A percentile compares a stretch with the other conserved stretches of the same genome.
These are phyloP conservation scores for Sigmodon hispidus DNA, from an alignment of 2,113 vertebrate genomes.

Conservation along the genomic window DNA sequence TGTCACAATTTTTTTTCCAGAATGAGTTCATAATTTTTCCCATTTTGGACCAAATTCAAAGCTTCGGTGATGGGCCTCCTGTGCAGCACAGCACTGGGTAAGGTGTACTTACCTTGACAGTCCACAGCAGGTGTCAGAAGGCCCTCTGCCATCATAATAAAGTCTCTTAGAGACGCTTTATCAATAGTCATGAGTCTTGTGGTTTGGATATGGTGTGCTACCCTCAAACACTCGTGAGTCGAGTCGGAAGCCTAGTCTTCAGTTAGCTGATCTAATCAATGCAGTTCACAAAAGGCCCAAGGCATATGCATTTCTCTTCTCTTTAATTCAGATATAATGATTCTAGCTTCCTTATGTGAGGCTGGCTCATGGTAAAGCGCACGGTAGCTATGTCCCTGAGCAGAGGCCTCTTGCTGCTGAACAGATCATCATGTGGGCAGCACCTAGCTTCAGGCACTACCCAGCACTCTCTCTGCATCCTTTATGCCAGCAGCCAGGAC, in stretches of 20 bases:
- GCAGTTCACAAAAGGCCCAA: neutral
- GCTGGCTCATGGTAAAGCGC: neutral
- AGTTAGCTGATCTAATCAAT: neutral
- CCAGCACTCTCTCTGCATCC: neutral
- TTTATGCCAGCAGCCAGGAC: neutral
- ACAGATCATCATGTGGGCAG: neutral
- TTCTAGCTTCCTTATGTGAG: neutral
- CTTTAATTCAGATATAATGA: conserved; percentile 1
- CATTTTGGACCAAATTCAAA: conserved; percentile 20
- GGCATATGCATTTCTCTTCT: neutral
- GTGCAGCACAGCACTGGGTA: neutral
- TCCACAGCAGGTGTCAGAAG: neutral
- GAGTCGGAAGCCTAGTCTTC: neutral
- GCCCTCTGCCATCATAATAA: neutral
- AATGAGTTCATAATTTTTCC: neutral
- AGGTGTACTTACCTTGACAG: neutral
- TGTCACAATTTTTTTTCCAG: conserved; percentile 42
- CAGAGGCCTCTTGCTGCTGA: neutral
- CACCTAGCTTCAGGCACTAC: neutral
- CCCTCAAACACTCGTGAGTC: neutral
- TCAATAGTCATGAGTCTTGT: neutral
- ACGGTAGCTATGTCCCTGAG: neutral
- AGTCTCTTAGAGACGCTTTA: neutral
- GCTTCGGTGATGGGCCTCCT: neutral
- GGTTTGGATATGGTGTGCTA: neutral